A percentile compares a stretch with the other conserved stretches of the same genome.
These are phyloP conservation scores for Novumbra hubbsi DNA, from an alignment of 2,797 vertebrate species.

Conservation along the genomic window DNA sequence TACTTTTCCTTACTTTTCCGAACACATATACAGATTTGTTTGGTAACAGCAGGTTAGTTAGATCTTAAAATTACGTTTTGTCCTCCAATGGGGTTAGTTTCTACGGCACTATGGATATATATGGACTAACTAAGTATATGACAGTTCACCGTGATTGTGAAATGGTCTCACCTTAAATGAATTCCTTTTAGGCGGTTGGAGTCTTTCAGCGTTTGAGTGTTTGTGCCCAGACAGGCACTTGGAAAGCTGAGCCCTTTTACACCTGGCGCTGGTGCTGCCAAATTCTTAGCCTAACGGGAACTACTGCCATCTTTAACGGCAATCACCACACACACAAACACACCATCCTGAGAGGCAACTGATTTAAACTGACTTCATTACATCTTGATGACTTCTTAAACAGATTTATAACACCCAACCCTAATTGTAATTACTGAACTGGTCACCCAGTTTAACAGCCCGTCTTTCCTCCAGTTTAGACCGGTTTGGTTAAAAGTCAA, in stretches of 20 bases:
- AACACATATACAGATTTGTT: background rate
- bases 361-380: background rate
- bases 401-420: background rate
- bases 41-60: background rate
- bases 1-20: too few relatives aligned
- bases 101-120: background rate
- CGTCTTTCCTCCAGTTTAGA: too few relatives aligned
- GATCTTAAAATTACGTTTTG: too few relatives aligned
- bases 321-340: constrained; percentile 30
- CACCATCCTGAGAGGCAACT: background rate
- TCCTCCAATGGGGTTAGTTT: constrained; percentile 3
- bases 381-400: too few relatives aligned
- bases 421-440: too few relatives aligned
- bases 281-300: constrained; percentile 31
- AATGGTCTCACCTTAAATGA: background rate
- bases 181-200: constrained; percentile 24
- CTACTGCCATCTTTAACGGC: constrained; percentile 26
- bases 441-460: too few relatives aligned
- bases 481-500: too few relatives aligned
- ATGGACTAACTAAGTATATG: background rate
- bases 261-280: constrained; percentile 47
- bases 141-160: background rate
- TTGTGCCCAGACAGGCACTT: constrained; percentile 39
- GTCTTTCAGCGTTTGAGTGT: constrained; percentile 51
- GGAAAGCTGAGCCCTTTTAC: constrained; percentile 56